phyloP scores from a whole-genome alignment of 2,888 invertebrate species.

The Anagyrus pseudococci region DNA sequence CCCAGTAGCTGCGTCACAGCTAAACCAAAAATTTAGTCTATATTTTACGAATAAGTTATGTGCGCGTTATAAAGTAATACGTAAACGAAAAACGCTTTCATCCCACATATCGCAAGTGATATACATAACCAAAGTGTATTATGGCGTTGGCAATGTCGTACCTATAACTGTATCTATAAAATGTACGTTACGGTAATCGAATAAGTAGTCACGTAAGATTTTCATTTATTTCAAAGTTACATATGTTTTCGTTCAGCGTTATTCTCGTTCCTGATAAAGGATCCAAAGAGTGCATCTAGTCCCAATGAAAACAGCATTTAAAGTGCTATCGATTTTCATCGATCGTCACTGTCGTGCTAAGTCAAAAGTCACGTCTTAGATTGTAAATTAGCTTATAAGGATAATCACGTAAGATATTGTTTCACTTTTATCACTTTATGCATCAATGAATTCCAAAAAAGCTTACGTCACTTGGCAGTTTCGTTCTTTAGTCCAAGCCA shows the following conservation, averaged over 20 bases:
- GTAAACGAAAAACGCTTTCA: no score
- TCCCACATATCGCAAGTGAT: neutral
- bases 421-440: no score
- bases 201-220: no score
- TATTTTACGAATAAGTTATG: constrained; percentile 8
- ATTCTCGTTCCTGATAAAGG: constrained; percentile 44
- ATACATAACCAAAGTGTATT: neutral
- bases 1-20: constrained; percentile 11
- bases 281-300: constrained; percentile 57
- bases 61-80: constrained; percentile 6
- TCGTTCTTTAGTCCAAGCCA: no score
- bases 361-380: constrained; percentile 29
- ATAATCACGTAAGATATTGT: no score
- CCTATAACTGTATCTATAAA: constrained; percentile 17
- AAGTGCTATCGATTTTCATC: constrained; percentile 40
- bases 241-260: constrained; percentile 45
- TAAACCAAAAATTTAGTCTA: constrained; percentile 24
- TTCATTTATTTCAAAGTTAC: constrained; percentile 45
- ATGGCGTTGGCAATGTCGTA: constrained; percentile 6
- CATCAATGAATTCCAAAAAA: no score
- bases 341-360: constrained; percentile 12
- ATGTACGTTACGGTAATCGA: constrained; percentile 21
- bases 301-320: constrained; percentile 47
- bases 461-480: no score
- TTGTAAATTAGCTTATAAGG: constrained; percentile 28